A percentile compares a stretch with the other conserved stretches of the same genome.
Evolutionary conservation across 2,888 invertebrate genomes (phyloP).

Genomic region (Pseudanteris insignis): DNA sequence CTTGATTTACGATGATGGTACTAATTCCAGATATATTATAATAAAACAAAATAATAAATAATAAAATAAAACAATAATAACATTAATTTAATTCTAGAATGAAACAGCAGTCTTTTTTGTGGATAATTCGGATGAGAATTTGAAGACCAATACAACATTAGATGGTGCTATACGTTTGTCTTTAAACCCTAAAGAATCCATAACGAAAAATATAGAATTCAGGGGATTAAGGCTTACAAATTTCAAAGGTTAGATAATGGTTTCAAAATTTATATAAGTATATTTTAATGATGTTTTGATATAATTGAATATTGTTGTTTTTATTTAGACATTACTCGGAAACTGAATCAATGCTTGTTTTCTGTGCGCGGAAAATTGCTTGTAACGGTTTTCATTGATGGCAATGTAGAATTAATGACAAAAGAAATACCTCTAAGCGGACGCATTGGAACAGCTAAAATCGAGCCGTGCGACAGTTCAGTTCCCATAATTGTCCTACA

Average conservation of each 20-base stretch:
- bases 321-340: slow-evolving; percentile 17
- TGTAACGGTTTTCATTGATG: slow-evolving; percentile 41
- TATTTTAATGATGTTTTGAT: too few relatives aligned
- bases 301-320: neutral
- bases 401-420: slow-evolving; percentile 48
- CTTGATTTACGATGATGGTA: too few relatives aligned
- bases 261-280: too few relatives aligned
- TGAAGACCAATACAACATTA: slow-evolving; percentile 18
- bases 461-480: slow-evolving; percentile 52
- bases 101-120: slow-evolving; percentile 50
- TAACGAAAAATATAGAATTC: slow-evolving; percentile 50
- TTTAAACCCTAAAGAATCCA: slow-evolving; percentile 45
- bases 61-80: too few relatives aligned
- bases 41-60: too few relatives aligned
- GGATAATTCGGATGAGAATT: slow-evolving; percentile 45
- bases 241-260: slow-evolving; percentile 47
- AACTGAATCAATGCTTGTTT: slow-evolving; percentile 9
- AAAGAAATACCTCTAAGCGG: slow-evolving; percentile 53
- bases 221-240: slow-evolving; percentile 46
- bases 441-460: slow-evolving; percentile 49
- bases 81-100: slow-evolving; percentile 47
- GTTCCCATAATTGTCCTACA: slow-evolving; percentile 50
- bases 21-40: too few relatives aligned
- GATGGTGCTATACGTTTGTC: slow-evolving; percentile 38
- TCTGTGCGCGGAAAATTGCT: slow-evolving; percentile 44